These are phyloP conservation scores for Aythya baeri DNA, from an alignment of 2,113 vertebrate species.

Conservation along the genomic window DNA sequence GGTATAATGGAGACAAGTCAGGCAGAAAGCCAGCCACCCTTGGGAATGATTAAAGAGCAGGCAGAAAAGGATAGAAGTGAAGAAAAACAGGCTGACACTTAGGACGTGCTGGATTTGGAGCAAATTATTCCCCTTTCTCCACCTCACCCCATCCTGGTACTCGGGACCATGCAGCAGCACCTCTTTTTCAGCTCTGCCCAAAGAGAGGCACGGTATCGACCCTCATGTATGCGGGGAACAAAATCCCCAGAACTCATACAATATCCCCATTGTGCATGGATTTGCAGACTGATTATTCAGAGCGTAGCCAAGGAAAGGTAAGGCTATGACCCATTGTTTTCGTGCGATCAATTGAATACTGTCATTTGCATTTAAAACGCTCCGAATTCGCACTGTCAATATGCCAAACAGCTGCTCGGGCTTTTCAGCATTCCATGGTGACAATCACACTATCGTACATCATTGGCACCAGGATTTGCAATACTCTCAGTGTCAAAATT, in stretches of 20 bases:
- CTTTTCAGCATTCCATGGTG: constrained; percentile 82
- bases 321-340: constrained; percentile 62
- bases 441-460: constrained; percentile 79
- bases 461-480: constrained; percentile 80
- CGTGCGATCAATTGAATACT: constrained; percentile 75
- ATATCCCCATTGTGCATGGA: constrained; percentile 59
- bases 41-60: constrained; percentile 64
- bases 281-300: constrained; percentile 63
- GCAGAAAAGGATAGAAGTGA: constrained; percentile 33
- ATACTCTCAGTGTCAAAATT: constrained; percentile 80
- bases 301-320: constrained; percentile 57
- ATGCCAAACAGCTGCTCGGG: constrained; percentile 84
- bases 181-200: neutral
- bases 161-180: neutral
- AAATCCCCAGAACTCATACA: constrained; percentile 48
- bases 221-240: neutral
- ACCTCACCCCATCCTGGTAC: neutral
- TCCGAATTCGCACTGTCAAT: constrained; percentile 76
- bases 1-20: constrained; percentile 66
- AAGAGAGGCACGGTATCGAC: neutral
- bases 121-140: constrained; percentile 20
- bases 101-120: constrained; percentile 13
- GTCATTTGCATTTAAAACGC: constrained; percentile 78
- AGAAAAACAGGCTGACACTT: constrained; percentile 47
- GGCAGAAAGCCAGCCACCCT: constrained; percentile 65